phyloP scores from a whole-genome alignment of 2,113 vertebrate genomes.

The Cygnus buccinator region DNA sequence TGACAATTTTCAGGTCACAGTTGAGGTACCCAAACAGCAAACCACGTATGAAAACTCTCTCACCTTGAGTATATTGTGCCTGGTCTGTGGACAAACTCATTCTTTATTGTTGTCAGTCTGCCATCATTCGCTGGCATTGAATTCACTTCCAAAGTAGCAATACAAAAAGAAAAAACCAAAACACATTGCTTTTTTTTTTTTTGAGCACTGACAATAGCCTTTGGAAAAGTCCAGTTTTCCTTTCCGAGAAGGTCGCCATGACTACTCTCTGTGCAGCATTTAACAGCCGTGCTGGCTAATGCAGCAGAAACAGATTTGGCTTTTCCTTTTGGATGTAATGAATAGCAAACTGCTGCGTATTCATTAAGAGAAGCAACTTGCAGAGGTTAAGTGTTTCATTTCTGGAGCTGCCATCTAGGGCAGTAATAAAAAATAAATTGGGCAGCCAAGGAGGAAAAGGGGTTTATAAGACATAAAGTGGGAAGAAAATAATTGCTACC shows the following conservation, averaged over 20 bases:
- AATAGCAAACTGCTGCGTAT: constrained; percentile 16
- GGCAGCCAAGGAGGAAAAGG: constrained; percentile 21
- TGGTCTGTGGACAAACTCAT: not conserved
- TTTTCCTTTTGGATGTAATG: constrained; percentile 29
- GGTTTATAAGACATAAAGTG: not conserved
- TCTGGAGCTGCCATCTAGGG: not conserved
- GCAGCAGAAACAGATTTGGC: constrained; percentile 48
- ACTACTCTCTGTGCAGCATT: constrained; percentile 4
- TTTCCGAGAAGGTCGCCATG: not conserved
- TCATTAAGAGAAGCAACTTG: constrained; percentile 43
- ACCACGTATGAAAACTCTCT: not conserved
- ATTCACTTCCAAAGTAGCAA: not conserved
- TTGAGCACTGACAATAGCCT: not conserved
- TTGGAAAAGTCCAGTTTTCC: constrained; percentile 7
- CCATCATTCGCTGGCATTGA: not conserved
- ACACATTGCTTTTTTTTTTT: not conserved
- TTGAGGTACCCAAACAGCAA: not conserved
- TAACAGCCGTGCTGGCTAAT: constrained; percentile 25
- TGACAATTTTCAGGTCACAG: not conserved
- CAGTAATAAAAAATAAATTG: constrained; percentile 40
- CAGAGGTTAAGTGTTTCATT: constrained; percentile 66
- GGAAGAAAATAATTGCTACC: constrained; percentile 8
- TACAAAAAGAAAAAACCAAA: not conserved
- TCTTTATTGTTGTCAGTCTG: not conserved
- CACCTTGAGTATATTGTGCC: not conserved